These are phyloP conservation scores for Vombatus ursinus DNA, from an alignment of 2,113 vertebrate genomes.

Conservation along the genomic window DNA sequence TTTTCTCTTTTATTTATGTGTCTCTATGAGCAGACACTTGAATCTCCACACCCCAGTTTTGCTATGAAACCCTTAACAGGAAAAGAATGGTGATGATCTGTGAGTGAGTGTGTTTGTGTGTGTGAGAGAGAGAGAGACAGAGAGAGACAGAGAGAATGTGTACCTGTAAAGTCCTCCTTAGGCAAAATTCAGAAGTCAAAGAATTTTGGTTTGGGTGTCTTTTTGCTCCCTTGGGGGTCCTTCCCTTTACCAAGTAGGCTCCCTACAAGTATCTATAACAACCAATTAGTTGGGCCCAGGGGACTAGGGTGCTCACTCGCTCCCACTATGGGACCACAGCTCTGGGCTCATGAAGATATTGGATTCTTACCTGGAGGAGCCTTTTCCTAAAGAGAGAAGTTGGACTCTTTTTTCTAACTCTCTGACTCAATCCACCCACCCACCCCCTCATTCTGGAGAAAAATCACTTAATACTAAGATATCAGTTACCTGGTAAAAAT, in stretches of 20 bases:
- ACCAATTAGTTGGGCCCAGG: neutral
- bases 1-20: neutral
- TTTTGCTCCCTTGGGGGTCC: neutral
- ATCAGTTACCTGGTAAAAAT: neutral
- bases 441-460: neutral
- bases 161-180: neutral
- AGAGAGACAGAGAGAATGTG: neutral
- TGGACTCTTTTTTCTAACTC: neutral
- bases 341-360: neutral
- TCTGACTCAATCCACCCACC: neutral
- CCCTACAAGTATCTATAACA: neutral
- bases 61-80: slow-evolving; percentile 5
- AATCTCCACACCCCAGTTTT: neutral
- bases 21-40: neutral
- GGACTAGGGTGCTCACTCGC: neutral
- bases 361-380: neutral
- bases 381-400: neutral
- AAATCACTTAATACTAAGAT: neutral
- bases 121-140: neutral
- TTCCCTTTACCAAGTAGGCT: neutral
- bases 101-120: neutral
- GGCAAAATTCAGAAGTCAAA: neutral
- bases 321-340: neutral
- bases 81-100: neutral
- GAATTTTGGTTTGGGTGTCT: neutral